Base-by-base conservation (phyloP, 2,888 invertebrate genomes). In the Nomada flava region DNA sequence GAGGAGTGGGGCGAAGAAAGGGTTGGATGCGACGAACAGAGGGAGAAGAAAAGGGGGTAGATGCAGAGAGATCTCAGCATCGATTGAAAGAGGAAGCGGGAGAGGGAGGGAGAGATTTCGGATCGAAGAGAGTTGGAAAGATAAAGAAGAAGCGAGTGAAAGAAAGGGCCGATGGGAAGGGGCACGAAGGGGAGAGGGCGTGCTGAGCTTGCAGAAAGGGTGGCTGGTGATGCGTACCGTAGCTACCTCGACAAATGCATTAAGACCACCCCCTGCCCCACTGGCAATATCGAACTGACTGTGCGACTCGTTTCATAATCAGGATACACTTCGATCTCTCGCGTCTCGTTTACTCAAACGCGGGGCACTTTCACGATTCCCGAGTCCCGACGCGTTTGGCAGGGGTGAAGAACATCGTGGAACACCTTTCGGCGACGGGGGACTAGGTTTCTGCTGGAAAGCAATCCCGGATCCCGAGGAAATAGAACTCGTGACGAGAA, bases 131-230 rank as follows among this genome's bases (percentile, higher is more conserved):
- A 53, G 47, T 29, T 71, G 73, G 53, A 63, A 67, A 60, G 73
- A 65, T 15, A 60, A 71, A 52, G 75, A 74, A 72, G 47, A 76
- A 71, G 78, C 59, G 82, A 42, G 78, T 64, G 55, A 82, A 72
- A 77, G 83, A 82, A 63, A 44, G 79, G 60, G 63, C 50, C 62
- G 65, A 71, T 67, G 73, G 72, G 65, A 70, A 64, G 67, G 50
- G 69, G 70, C 76, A 80, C 59, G 62, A 63, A 81, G 80, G 7
- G 83, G 84, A 85, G 84, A 74, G 84, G 84, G 88, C 86, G 85
- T 91, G 93, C 93, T 93, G 93, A 93, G 93, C 91, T 93, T 93
- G 93, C 93, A 91, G 91, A 93, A 93, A 93, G 93, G 93, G 93
- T 93, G 93, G 87, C 91, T 92, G 91, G 91, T 92, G 93, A 93